phyloP scores from a whole-genome alignment of 2,888 invertebrate genomes.

The Orchesellides sinensis region DNA sequence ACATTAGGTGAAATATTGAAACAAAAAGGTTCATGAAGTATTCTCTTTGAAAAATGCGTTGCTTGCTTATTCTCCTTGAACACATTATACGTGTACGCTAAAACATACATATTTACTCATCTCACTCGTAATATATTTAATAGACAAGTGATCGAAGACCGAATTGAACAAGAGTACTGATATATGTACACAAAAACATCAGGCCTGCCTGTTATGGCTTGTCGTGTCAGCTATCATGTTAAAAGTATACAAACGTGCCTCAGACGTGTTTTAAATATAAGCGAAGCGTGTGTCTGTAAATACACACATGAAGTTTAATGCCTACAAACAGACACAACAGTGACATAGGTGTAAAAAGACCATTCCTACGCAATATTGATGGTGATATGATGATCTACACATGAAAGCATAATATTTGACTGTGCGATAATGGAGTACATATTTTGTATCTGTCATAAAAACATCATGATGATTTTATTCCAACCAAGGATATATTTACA shows the following conservation, averaged over 20 bases:
- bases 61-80: neutral
- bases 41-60: neutral
- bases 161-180: neutral
- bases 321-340: neutral
- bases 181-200: neutral
- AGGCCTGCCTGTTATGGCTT: neutral
- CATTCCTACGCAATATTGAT: neutral
- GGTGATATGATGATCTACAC: neutral
- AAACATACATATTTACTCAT: neutral
- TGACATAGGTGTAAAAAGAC: neutral
- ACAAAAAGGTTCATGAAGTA: conserved; percentile 19
- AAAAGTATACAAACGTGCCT: neutral
- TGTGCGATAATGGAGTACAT: conserved; percentile 30
- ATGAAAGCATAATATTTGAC: conserved; percentile 43
- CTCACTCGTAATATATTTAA: neutral
- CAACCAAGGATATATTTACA: neutral
- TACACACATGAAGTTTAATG: neutral
- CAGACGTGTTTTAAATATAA: neutral
- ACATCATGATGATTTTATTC: conserved; percentile 37
- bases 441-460: conserved; percentile 25
- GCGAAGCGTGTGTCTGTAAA: neutral
- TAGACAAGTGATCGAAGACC: conserved; percentile 6
- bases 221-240: neutral
- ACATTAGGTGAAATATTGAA: conserved; percentile 22
- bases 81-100: neutral